Evolutionary conservation across 2,113 vertebrate genomes (phyloP).

Genomic region (Bubo scandiacus): DNA sequence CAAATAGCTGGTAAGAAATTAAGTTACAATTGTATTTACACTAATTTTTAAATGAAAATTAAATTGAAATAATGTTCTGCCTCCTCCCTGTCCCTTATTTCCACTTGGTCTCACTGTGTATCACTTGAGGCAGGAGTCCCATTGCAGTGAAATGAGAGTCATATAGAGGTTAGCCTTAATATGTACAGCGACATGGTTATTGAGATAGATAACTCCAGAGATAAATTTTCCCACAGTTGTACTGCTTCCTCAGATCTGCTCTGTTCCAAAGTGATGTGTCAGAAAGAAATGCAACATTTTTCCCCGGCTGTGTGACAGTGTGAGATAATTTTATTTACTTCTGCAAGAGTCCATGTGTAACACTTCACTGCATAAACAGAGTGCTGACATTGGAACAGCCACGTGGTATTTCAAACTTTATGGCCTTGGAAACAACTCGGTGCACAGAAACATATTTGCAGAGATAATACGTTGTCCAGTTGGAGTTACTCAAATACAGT

Average conservation of each 20-base stretch:
- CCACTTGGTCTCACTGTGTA: background rate
- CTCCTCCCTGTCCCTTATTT: background rate
- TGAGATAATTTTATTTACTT: conserved; percentile 37
- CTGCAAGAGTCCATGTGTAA: background rate
- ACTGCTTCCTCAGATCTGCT: background rate
- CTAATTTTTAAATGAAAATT: background rate
- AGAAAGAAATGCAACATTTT: background rate
- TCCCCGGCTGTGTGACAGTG: background rate
- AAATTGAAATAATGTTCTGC: background rate
- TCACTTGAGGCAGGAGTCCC: background rate
- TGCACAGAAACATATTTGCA: background rate
- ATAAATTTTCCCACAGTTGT: background rate
- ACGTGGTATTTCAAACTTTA: background rate
- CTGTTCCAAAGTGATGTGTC: background rate
- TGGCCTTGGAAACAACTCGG: background rate
- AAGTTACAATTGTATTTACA: background rate
- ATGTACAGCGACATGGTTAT: background rate
- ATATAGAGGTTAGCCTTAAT: background rate
- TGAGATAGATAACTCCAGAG: background rate
- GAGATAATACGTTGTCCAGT: background rate
- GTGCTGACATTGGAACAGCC: background rate
- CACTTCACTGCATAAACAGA: background rate
- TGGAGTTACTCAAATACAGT: background rate
- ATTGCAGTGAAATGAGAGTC: background rate
- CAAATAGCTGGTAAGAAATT: background rate